Base-by-base conservation (phyloP, 2,888 invertebrate species). In the Glaucopsyche alexis region DNA sequence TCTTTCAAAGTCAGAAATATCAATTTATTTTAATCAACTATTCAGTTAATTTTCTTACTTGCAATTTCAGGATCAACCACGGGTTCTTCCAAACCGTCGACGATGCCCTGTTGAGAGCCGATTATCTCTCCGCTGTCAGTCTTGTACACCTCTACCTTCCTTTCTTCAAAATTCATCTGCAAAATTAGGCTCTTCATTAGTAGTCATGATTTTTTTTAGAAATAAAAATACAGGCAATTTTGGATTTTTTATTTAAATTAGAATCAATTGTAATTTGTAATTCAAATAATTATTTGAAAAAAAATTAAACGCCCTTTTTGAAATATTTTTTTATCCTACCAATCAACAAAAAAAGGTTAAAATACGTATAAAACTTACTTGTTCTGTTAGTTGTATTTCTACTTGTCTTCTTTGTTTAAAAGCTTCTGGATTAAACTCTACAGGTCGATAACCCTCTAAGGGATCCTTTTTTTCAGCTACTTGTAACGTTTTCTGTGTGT, bases 61-160 rank as follows among this genome's bases (percentile, higher is more conserved):
- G 88, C 86, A 0, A 85, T 78, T 76, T 89, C 84, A 4, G 81
- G 79, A 50, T 89, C 85, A 1, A 90, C 85, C 0, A 83, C 79
- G 0, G 85, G 81, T 0, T 87, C 86, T 67, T 89, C 87, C 4
- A 89, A 71, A 0, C 89, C 85, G 71, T 89, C 87, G 0, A 89
- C 85, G 0, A 89, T 89, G 0, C 89, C 90, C 67, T 85, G 84
- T 0, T 80, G 80, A 0, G 87, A 85, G 0, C 89, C 89, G 0
- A 87, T 78, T 0, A 83, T 77, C 52, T 75, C 73, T 0, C 88
- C 89, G 0, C 81, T 76, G 0, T 82, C 83, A 0, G 82, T 82
- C 47, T 84, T 73, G 64, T 86, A 88, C 0, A 82, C 77, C 71
- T 81, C 76, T 2, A 77, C 77, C 0, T 77, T 75, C 16, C 75